These are phyloP conservation scores for Perizoma affinitatum DNA, from an alignment of 2,888 invertebrate genomes.

Conservation along the genomic window DNA sequence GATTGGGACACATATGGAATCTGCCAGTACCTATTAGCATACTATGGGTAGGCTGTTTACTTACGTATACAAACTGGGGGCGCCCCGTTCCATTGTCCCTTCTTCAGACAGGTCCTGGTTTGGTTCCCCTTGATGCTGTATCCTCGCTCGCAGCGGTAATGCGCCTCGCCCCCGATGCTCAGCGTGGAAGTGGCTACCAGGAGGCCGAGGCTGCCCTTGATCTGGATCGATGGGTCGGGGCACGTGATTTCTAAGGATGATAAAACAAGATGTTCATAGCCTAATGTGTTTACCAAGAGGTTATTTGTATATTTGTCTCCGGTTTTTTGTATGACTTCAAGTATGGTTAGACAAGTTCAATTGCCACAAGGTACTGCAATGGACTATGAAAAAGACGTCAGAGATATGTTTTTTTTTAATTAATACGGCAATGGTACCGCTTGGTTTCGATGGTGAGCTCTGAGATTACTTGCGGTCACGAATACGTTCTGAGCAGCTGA, in stretches of 20 bases:
- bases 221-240: slow-evolving; percentile 85
- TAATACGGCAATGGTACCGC: too few species aligned
- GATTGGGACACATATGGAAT: too few species aligned
- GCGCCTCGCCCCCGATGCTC: slow-evolving; percentile 91
- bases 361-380: too few species aligned
- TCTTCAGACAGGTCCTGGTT: slow-evolving; percentile 89
- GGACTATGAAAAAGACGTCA: too few species aligned
- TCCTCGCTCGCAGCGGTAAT: slow-evolving; percentile 93
- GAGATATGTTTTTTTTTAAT: too few species aligned
- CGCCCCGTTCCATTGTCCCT: slow-evolving; percentile 92
- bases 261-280: neutral
- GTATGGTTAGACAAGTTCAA: too few species aligned
- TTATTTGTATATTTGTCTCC: neutral
- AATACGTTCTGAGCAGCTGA: too few species aligned
- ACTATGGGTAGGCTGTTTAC: slow-evolving; percentile 46
- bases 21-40: too few species aligned
- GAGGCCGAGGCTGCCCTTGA: slow-evolving; percentile 80
- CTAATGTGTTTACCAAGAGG: neutral
- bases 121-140: slow-evolving; percentile 91
- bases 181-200: slow-evolving; percentile 85
- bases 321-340: too few species aligned
- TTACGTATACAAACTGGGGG: slow-evolving; percentile 92
- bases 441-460: too few species aligned
- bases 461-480: too few species aligned
- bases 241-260: slow-evolving; percentile 88